These are phyloP conservation scores for Chaetodon trifasciatus DNA, from an alignment of 2,797 vertebrate species.

Conservation along the genomic window DNA sequence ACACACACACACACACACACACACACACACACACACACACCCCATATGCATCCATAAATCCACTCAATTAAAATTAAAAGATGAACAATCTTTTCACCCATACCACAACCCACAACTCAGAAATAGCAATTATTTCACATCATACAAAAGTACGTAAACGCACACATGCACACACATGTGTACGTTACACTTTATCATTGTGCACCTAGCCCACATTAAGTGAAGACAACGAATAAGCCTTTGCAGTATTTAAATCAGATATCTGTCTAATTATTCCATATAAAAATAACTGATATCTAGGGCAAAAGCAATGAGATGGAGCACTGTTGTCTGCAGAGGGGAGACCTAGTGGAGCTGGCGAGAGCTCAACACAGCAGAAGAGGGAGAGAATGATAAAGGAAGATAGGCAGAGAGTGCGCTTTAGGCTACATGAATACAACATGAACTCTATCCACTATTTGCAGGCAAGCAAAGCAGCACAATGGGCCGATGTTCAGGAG, in stretches of 20 bases:
- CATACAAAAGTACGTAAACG: background rate
- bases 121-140: constrained; percentile 4
- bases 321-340: constrained; percentile 86
- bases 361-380: constrained; percentile 83
- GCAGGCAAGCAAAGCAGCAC: constrained; percentile 68
- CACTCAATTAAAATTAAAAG: background rate
- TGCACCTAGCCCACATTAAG: constrained; percentile 71
- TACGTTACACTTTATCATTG: constrained; percentile 50
- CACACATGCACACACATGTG: background rate
- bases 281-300: constrained; percentile 87
- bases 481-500: constrained; percentile 74
- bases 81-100: background rate
- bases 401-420: constrained; percentile 75
- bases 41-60: constrained; percentile 12
- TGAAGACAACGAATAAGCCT: constrained; percentile 77
- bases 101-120: constrained; percentile 3
- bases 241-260: constrained; percentile 87
- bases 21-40: constrained; percentile 15
- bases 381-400: constrained; percentile 48
- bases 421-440: constrained; percentile 88
- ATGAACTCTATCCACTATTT: constrained; percentile 82
- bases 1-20: background rate
- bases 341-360: constrained; percentile 84
- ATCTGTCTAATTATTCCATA: constrained; percentile 86
- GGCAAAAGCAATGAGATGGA: constrained; percentile 86